Base-by-base conservation (phyloP, 92 coral and sea anemone species). In the Parazoanthus darwini region DNA sequence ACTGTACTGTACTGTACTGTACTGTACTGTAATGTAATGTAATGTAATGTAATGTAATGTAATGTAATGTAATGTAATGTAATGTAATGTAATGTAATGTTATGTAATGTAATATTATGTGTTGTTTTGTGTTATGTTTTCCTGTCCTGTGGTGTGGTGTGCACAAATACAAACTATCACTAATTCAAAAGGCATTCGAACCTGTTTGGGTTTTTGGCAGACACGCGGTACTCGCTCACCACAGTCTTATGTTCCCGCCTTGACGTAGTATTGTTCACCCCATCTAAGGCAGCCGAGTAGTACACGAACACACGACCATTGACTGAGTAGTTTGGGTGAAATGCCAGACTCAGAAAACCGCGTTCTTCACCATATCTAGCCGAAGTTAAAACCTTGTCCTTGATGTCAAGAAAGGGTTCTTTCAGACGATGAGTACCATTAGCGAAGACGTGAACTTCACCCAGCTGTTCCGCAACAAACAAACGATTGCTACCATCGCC, bases 301-400 rank as follows among this genome's bases (percentile, higher is more conserved):
- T 96, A 96, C 54, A 96, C 95, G 74, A 94, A 96, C 44, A 96
- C 82, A 11, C 97, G 92, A 51, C 96, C 95, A 78, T 94, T 94
- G 7, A 50, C 68, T 8, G 82, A 82, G 80, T 93, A 96, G 11
- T 90, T 81, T 1, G 98, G 98, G 78, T 96, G 98, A 86, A 96
- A 96, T 44, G 90, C 96, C 23, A 95, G 90, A 71, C 98, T 92
- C 43, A 96, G 87, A 8, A 96, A 67, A 5, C 98, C 98, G 4
- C 98, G 92, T 90, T 96, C 98, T 26, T 96, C 98, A 1, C 95
- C 98, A 42, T 88, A 85, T 14, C 80, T 70, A 37, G 89, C 73
- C 51, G 96, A 77, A 15, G 95, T 87, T 44, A 92, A 76, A 35
- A 96, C 98, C 74, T 92, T 91, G 91, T 85, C 82, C 23, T 78